phyloP scores from a whole-genome alignment of 2,113 vertebrate genomes.

The Cottus gobio region DNA sequence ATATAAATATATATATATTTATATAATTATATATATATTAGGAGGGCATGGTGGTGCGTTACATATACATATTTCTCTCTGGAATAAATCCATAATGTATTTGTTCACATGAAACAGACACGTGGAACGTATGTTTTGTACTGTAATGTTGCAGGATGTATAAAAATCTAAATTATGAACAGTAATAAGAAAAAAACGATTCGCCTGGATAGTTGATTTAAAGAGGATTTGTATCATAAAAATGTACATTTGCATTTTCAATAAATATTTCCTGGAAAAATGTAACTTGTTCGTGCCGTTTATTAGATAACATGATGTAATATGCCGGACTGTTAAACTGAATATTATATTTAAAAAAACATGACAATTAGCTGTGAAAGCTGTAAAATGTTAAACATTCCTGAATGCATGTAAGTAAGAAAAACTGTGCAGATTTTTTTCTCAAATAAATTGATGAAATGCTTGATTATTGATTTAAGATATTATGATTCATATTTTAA shows the following conservation, averaged over 20 bases:
- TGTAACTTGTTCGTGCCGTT: not conserved
- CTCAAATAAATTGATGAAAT: too few relatives aligned
- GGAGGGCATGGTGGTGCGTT: not conserved
- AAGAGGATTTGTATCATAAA: conserved; percentile 75
- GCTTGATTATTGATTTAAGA: too few relatives aligned
- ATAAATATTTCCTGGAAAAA: conserved; percentile 74
- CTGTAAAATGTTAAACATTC: too few relatives aligned
- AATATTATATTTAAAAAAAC: too few relatives aligned
- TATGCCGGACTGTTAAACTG: too few relatives aligned
- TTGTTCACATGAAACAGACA: conserved; percentile 29
- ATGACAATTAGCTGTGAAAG: too few relatives aligned
- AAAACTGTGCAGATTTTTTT: too few relatives aligned
- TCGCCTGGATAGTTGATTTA: conserved; percentile 28
- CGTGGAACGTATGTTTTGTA: not conserved
- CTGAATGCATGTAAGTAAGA: too few relatives aligned
- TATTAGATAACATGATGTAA: conserved; percentile 2
- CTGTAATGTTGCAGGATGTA: not conserved
- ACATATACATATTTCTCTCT: conserved; percentile 31
- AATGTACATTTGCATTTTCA: conserved; percentile 82
- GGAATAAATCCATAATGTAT: conserved; percentile 20
- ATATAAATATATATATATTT: too few relatives aligned
- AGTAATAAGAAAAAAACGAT: not conserved
- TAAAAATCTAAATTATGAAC: not conserved
- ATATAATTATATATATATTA: too few relatives aligned
- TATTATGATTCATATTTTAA: too few relatives aligned